Evolutionary conservation across 1,140 invertebrate genomes (phyloP).

Genomic region (Neodiprion lecontei): DNA sequence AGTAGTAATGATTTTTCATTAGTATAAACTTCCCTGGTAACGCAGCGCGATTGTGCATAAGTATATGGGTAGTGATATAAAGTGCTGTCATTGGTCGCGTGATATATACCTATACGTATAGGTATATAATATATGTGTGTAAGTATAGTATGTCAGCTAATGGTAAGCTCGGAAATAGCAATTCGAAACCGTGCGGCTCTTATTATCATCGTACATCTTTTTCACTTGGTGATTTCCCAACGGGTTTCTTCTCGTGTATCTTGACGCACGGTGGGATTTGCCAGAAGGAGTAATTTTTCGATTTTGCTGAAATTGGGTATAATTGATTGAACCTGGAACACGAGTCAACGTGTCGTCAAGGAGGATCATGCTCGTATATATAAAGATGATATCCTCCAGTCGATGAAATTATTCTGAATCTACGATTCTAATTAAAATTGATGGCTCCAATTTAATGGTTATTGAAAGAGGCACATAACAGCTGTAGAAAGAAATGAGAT

Average conservation of each 20-base stretch:
- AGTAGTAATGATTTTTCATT: too few species aligned
- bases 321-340: background rate
- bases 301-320: background rate
- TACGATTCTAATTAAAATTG: too few species aligned
- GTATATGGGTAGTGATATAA: too few species aligned
- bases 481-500: background rate
- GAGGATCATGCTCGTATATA: background rate
- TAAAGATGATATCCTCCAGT: background rate
- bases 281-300: background rate
- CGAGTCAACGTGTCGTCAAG: background rate
- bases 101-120: too few species aligned
- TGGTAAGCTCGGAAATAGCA: too few species aligned
- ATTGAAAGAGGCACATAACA: background rate
- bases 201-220: background rate
- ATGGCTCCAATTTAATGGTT: background rate
- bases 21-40: too few species aligned
- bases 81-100: too few species aligned
- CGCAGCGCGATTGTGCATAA: too few species aligned
- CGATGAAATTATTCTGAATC: too few species aligned
- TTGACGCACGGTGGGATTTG: background rate
- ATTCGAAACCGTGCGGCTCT: too few species aligned
- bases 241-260: background rate
- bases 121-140: too few species aligned
- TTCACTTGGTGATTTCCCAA: constrained; percentile 1
- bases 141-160: too few species aligned